Base-by-base conservation (phyloP, 2,888 invertebrate genomes). In the Calameuta pallipes region DNA sequence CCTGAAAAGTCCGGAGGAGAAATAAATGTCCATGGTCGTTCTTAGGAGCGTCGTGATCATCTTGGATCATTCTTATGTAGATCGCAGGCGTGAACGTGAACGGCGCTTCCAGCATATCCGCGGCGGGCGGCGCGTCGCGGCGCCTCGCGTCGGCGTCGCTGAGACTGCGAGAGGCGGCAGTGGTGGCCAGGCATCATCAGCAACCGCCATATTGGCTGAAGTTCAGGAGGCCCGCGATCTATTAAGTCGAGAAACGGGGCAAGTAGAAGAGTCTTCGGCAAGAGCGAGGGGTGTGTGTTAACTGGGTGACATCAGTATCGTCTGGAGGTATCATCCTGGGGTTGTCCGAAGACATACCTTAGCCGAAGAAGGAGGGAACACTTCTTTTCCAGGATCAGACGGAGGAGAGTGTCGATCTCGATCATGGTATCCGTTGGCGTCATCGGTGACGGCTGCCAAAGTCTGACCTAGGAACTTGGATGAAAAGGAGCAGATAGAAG, bases 201-300 rank as follows among this genome's bases (percentile, higher is more conserved):
- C 85, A 85, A 83, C 85, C 88, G 89, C 89, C 89, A 89, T 89
- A 88, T 89, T 89, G 89, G 83, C 85, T 80, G 83, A 82, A 80
- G 81, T 83, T 82, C 84, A 80, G 78, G 73, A 78, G 69, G 34
- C 70, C 68, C 23, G 31, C 36, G 41, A 12, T 70, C 30, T 69
- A 71, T 71, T 34, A 34, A 71, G 71, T 31, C 71, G 12, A 71
- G 71, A 71, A 34, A 71, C 33, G 71, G 71, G 71, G 31, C 71
- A 71, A 71, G 71, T 33, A 12, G 34, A 34, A 71, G 71, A 71
- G 71, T 71, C 33, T 15, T 71, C 71, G 71, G 56, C 23, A 56
- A 6, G 15, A 56, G 23, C 23, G 23, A 23, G 56, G 56, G 56
- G 56, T 56, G 56, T 56, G 56, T 9, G 56, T 23, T 56, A 2